Percentiles rank a stretch among this genome's conserved stretches.
Evolutionary conservation across 2,113 vertebrate species (phyloP).

Genomic region (Saguinus midas): DNA sequence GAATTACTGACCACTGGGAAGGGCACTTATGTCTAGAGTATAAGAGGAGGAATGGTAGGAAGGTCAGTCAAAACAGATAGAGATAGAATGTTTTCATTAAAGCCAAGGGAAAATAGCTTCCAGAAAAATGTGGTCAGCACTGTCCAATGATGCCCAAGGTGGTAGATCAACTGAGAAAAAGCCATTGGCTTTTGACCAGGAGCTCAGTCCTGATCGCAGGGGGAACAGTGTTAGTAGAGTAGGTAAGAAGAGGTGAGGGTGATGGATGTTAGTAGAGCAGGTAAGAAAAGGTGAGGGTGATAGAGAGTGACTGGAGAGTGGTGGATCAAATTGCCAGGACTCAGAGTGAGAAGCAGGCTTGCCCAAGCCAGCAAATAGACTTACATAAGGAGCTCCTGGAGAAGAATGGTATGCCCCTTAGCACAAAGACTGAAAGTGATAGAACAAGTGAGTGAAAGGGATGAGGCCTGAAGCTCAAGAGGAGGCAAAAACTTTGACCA

Average conservation of each 20-base stretch:
- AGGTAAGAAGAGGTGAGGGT: neutral
- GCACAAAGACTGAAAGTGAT: neutral
- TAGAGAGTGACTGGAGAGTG: neutral
- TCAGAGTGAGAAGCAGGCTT: neutral
- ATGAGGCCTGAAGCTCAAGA: neutral
- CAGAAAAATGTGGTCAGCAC: neutral
- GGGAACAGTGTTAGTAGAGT: neutral
- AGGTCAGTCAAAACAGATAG: neutral
- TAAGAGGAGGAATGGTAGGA: neutral
- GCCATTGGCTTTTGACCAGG: neutral
- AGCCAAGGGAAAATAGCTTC: constrained; percentile 7
- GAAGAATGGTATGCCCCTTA: neutral
- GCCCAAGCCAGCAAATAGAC: neutral
- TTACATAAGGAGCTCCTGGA: neutral
- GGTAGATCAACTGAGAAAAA: constrained; percentile 5
- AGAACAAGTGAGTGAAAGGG: neutral
- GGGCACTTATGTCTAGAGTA: neutral
- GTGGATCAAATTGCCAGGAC: neutral
- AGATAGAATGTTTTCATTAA: neutral
- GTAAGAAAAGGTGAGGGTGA: neutral
- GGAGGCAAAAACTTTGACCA: neutral
- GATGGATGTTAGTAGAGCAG: neutral
- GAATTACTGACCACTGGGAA: neutral
- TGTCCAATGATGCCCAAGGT: neutral
- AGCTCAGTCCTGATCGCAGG: neutral